Conservation (phyloP, 2,797 vertebrate genomes). For the Acrocephalus scirpaceus region DNA sequence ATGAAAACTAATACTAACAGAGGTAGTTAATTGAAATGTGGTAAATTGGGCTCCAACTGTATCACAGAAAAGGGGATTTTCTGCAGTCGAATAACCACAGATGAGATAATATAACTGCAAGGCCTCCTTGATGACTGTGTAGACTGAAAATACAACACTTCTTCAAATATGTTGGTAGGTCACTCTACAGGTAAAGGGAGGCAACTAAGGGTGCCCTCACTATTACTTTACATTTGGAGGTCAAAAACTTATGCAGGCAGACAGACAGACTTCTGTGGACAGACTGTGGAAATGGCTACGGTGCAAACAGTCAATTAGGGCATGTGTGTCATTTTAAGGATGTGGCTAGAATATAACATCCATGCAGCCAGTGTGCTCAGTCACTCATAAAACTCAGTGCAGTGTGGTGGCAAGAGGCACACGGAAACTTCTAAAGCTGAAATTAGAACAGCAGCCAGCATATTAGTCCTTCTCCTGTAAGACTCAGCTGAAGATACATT, state of each 20-base stretch:
- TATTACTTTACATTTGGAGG: neutral
- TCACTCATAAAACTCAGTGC: neutral
- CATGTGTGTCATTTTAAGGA: neutral
- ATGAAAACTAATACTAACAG: neutral
- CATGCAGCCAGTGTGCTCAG: neutral
- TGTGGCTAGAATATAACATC: neutral
- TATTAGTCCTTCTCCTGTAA: neutral
- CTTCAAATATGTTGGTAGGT: neutral
- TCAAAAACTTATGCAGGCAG: neutral
- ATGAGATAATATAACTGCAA: neutral
- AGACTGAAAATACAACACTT: neutral
- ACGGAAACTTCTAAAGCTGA: neutral
- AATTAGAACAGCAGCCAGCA: neutral
- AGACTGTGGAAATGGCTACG: neutral
- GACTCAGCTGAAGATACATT: neutral
- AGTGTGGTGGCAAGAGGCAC: neutral
- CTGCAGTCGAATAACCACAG: neutral
- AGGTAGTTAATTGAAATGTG: constrained; percentile 1
- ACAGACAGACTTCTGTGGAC: neutral
- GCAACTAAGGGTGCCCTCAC: neutral
- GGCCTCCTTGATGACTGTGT: neutral
- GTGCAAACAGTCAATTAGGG: neutral
- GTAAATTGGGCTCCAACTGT: neutral
- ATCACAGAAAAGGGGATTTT: constrained; percentile 16
- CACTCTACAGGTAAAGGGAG: neutral